A percentile compares a stretch with the other conserved stretches of the same genome.
Evolutionary conservation across 2,113 vertebrate genomes (phyloP).

Genomic region (Rhagologus leucostigma): DNA sequence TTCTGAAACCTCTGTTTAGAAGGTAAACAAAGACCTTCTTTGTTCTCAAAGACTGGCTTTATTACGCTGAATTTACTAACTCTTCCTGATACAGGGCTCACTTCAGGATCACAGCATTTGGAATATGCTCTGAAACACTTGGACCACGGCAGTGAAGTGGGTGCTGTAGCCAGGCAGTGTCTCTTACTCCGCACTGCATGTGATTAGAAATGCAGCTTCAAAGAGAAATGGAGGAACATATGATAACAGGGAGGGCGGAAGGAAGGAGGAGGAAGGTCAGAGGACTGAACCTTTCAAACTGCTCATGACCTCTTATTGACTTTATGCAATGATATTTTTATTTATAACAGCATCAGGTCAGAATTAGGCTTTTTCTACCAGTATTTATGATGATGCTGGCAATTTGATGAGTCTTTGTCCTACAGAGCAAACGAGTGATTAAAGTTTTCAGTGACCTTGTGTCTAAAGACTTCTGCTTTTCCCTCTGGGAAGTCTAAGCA

Average conservation of each 20-base stretch:
- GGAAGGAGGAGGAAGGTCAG: neutral
- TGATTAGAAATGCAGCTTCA: neutral
- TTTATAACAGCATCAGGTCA: neutral
- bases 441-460: neutral
- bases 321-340: neutral
- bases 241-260: accelerated
- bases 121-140: neutral
- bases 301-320: neutral
- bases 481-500: neutral
- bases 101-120: neutral
- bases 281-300: neutral
- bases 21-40: neutral
- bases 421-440: neutral
- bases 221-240: neutral
- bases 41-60: neutral
- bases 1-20: neutral
- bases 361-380: neutral
- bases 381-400: neutral
- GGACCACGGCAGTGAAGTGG: neutral
- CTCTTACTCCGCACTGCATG: neutral
- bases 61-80: neutral
- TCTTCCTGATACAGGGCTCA: neutral
- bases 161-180: neutral
- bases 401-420: neutral
- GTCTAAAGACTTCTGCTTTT: neutral